These are phyloP conservation scores for Heliocidaris tuberculata DNA, from an alignment of 35 echinoderm and acorn worm species.

Conservation along the genomic window DNA sequence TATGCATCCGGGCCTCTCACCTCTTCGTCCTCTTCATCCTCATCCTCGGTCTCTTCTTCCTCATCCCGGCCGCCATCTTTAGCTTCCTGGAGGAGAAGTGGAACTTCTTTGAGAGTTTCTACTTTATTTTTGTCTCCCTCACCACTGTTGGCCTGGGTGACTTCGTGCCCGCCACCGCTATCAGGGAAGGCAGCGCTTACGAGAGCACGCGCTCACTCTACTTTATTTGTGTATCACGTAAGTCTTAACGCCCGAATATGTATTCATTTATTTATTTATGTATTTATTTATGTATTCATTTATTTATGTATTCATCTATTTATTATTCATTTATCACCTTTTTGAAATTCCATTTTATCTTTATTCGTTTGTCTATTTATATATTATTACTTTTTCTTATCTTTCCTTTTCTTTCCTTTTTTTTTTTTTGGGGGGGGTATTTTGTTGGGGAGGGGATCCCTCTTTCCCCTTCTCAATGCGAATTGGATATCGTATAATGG, in stretches of 20 bases:
- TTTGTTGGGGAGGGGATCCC: no score
- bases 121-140: constrained; percentile 92
- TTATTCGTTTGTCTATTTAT: no score
- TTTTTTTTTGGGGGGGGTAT: no score
- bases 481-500: no score
- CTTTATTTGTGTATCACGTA: constrained; percentile 21
- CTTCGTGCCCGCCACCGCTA: constrained; percentile 70
- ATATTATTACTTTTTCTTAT: no score
- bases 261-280: no score
- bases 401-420: no score
- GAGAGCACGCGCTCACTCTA: background rate
- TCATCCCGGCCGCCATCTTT: constrained; percentile 79
- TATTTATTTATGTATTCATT: no score
- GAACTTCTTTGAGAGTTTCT: constrained; percentile 80
- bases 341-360: no score
- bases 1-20: constrained; percentile 66
- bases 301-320: no score
- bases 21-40: constrained; percentile 63
- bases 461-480: no score
- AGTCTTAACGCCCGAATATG: background rate
- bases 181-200: background rate
- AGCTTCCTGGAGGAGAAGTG: constrained; percentile 66
- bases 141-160: constrained; percentile 95
- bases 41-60: constrained; percentile 71
- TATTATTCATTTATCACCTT: no score